Percentiles rank a stretch among this genome's conserved stretches.
These are phyloP conservation scores for Linurgus olivaceus DNA, from an alignment of 2,797 vertebrate genomes.

Conservation along the genomic window DNA sequence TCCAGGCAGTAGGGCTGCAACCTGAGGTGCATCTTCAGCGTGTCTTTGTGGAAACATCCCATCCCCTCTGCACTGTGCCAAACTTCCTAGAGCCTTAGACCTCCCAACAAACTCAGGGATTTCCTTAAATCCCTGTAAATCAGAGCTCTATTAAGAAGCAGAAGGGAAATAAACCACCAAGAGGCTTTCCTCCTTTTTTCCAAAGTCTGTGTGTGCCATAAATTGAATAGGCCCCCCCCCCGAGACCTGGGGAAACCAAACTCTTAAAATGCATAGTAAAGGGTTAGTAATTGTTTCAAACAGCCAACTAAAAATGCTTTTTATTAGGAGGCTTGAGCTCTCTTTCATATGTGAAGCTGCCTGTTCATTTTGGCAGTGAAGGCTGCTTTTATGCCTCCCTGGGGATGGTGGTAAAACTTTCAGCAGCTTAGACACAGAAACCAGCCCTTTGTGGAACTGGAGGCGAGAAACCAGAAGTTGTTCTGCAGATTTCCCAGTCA, in stretches of 20 bases:
- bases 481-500: background rate
- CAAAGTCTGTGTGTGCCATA: background rate
- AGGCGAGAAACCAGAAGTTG: constrained; percentile 18
- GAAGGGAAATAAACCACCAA: background rate
- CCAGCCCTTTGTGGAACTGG: background rate
- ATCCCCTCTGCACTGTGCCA: background rate
- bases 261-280: background rate
- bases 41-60: background rate
- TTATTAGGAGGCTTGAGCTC: background rate
- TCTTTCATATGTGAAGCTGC: constrained; percentile 20
- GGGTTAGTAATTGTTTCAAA: constrained; percentile 53
- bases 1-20: background rate
- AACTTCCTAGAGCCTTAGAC: background rate
- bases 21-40: rapidly evolving
- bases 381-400: constrained; percentile 12
- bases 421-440: constrained; percentile 34
- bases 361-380: constrained; percentile 31
- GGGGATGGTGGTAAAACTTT: constrained; percentile 43
- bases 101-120: background rate
- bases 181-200: background rate
- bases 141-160: background rate
- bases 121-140: background rate
- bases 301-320: background rate
- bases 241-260: background rate
- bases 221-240: background rate